Evolutionary conservation across 2,113 vertebrate species (phyloP).

Genomic region (Toxotes jaculatrix): DNA sequence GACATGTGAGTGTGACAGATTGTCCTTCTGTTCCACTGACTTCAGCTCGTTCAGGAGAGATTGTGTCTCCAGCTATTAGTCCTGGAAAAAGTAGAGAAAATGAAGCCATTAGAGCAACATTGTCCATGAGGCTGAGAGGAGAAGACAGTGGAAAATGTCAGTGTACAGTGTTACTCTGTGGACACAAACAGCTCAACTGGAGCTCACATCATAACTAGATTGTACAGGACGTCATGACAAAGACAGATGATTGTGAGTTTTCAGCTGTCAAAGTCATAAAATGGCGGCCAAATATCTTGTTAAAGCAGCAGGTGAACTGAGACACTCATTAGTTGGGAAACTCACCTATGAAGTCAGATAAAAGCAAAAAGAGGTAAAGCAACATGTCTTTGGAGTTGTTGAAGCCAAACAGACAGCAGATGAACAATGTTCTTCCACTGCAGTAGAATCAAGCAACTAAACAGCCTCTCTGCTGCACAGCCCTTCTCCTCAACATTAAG

Average conservation of each 20-base stretch:
- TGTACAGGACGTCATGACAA: background rate
- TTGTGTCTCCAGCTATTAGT: background rate
- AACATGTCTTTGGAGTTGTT: conserved; percentile 5
- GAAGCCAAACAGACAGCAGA: conserved; percentile 2
- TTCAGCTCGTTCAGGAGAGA: background rate
- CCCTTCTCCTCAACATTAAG: conserved; percentile 15
- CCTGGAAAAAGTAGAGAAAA: conserved; percentile 5
- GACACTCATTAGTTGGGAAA: no score
- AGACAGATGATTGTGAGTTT: background rate
- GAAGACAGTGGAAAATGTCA: conserved; percentile 5
- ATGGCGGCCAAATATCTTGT: no score
- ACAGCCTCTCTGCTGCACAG: conserved; percentile 4
- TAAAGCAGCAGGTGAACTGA: no score
- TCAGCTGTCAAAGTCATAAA: no score
- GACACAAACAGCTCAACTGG: background rate
- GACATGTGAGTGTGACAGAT: conserved; percentile 41
- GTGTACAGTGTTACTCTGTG: conserved; percentile 2
- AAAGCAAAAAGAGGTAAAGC: background rate
- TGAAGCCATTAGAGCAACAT: conserved; percentile 10
- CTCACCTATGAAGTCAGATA: no score
- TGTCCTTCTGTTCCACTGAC: conserved; percentile 47
- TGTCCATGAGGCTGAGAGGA: conserved; percentile 9
- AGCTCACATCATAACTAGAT: background rate
- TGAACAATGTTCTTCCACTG: conserved; percentile 1
- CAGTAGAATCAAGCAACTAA: no score